Evolutionary conservation across 1,140 invertebrate genomes (phyloP), one percentile per base, ranked within the genome.

Genomic region (Eupeodes corollae): DNA sequence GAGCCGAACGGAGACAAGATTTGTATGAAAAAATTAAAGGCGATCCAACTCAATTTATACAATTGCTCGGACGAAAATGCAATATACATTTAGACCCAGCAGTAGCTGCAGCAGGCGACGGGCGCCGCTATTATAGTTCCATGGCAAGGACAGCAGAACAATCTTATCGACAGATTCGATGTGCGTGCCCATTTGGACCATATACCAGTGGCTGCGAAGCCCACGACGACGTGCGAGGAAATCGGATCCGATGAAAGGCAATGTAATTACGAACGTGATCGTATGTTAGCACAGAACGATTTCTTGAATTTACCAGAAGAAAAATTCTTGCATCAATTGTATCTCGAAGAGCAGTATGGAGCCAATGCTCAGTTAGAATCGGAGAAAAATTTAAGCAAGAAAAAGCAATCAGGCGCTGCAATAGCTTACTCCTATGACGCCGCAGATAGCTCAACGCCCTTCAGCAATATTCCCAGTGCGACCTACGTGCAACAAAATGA

Each of bases 1-100:
- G 96, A 63, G 93, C 94, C 21, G 95, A 99, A 73, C 79, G 95
- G 52, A 77, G 96, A 46, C 81, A 92, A 59, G 91, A 97, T 73
- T 98, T 93, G 70, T 98, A 98, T 75, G 93, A 98, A 73, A 95
- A 92, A 84, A 97, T 97, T 70, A 95, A 95, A 84, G 86, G 86
- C 48, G 96, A 99, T 73, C 96, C 96, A 12, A 94, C 92, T 11
- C 91, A 98, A 63, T 99, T 98, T 77, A 73, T 99, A 18, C 91
- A 98, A 74, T 71, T 98, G 6, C 94, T 98, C 76, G 95, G 95
- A n/a, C 74, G 92, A 56, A 84, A 84, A 51, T 86, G 84, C 54
- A 96, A 95, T 73, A 92, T 99, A 48, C 90, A 98, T 70, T 73
- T 98, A 51, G 95, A 99, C 73, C 88, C 90, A 46, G 79, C 82